These are phyloP conservation scores for Epinephelus lanceolatus DNA, from an alignment of 2,113 vertebrate species.

Conservation along the genomic window DNA sequence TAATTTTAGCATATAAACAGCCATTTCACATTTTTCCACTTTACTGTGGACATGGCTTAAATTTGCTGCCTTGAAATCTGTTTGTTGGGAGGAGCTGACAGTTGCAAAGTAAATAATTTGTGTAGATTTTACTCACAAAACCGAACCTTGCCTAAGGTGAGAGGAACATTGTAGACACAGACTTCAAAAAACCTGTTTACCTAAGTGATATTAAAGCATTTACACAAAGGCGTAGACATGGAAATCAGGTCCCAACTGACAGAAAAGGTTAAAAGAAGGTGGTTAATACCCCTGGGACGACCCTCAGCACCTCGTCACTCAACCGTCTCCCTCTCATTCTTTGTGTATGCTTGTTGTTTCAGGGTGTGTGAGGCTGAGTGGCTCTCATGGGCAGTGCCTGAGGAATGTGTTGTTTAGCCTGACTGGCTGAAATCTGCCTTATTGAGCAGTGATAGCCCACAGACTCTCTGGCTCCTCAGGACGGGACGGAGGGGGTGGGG, in stretches of 20 bases:
- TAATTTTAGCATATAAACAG: not conserved
- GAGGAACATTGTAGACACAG: not conserved
- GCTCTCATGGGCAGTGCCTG: constrained; percentile 69
- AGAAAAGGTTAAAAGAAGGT: constrained; percentile 64
- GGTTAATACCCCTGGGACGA: constrained; percentile 59
- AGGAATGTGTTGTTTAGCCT: constrained; percentile 80
- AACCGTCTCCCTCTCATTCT: constrained; percentile 43
- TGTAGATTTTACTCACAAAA: not conserved
- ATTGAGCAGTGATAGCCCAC: constrained; percentile 87
- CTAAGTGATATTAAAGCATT: constrained; percentile 20
- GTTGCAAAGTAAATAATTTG: constrained; percentile 34
- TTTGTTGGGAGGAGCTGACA: not conserved
- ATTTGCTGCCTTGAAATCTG: not conserved
- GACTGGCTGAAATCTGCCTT: constrained; percentile 82
- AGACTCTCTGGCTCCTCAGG: constrained; percentile 93
- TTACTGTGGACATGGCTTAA: not conserved
- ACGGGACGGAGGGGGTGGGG: constrained; percentile 62
- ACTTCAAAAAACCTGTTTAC: constrained; percentile 16
- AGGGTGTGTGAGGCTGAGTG: constrained; percentile 67
- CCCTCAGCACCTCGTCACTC: constrained; percentile 54
- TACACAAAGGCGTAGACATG: constrained; percentile 50
- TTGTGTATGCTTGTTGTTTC: constrained; percentile 72
- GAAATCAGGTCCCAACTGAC: constrained; percentile 64
- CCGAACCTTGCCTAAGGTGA: constrained; percentile 14
- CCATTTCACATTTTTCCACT: not conserved